A percentile compares a stretch with the other conserved stretches of the same genome.
Evolutionary conservation across 2,888 invertebrate species (phyloP).

Genomic region (Gastrophysa polygoni): DNA sequence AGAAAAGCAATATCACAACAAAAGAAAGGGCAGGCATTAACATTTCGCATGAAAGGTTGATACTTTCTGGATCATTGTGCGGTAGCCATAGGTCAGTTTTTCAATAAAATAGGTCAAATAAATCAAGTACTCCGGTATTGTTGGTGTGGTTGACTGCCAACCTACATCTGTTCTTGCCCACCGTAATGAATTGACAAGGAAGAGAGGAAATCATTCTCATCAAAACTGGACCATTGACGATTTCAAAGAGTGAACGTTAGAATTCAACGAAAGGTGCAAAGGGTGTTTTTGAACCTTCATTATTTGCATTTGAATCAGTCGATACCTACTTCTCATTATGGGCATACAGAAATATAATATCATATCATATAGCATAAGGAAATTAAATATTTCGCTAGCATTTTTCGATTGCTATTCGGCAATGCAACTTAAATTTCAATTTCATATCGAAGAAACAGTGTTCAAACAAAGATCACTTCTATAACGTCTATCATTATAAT

Average conservation of each 20-base stretch:
- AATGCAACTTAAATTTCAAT: no score
- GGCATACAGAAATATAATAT: no score
- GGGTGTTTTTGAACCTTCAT: not conserved
- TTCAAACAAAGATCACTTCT: no score
- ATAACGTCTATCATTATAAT: no score
- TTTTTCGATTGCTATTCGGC: no score
- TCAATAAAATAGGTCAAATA: constrained; percentile 54
- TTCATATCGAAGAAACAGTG: no score
- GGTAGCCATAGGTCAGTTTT: constrained; percentile 45
- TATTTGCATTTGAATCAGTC: not conserved
- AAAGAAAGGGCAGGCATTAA: constrained; percentile 50
- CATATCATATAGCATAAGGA: no score
- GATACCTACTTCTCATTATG: not conserved
- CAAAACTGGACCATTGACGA: constrained; percentile 3
- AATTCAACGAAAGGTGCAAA: constrained; percentile 6
- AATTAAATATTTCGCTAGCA: no score
- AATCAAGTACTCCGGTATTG: constrained; percentile 56
- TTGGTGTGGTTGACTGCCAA: constrained; percentile 56
- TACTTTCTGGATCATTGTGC: constrained; percentile 44
- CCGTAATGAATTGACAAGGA: constrained; percentile 43
- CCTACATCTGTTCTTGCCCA: constrained; percentile 58
- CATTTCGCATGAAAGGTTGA: constrained; percentile 54
- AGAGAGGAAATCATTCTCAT: constrained; percentile 17
- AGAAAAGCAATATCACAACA: constrained; percentile 45
- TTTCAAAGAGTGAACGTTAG: constrained; percentile 10